Evolutionary conservation across 2,888 invertebrate species (phyloP).

Genomic region (Ctena decussata): DNA sequence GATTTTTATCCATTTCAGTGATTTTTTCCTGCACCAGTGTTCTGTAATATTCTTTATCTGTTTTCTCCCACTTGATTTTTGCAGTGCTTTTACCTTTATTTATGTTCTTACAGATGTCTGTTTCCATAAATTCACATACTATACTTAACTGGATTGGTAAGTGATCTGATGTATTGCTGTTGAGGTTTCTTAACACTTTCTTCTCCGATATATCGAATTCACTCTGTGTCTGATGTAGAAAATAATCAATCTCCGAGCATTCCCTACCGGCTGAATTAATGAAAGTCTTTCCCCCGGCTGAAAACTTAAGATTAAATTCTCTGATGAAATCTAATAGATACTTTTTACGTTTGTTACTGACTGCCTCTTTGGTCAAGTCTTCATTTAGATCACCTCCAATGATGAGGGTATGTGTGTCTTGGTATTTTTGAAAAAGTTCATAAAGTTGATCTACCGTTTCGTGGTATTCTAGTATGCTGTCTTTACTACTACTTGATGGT

Average conservation of each 20-base stretch:
- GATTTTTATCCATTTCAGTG: background rate
- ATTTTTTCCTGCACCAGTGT: background rate
- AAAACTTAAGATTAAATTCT: background rate
- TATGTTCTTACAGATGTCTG: background rate
- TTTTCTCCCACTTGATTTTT: background rate
- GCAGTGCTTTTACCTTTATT: background rate
- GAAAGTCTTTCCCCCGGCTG: constrained; percentile 2
- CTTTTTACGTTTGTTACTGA: background rate
- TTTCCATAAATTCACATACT: background rate
- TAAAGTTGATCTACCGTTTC: constrained; percentile 24
- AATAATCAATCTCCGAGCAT: constrained; percentile 26
- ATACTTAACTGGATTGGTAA: background rate
- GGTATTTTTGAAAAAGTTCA: constrained; percentile 15
- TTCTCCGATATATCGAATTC: background rate
- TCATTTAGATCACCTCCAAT: constrained; percentile 37
- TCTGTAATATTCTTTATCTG: background rate
- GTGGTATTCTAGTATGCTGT: background rate
- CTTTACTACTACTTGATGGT: constrained; percentile 18
- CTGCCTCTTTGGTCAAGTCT: background rate
- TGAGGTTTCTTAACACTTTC: background rate
- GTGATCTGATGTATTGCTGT: constrained; percentile 18
- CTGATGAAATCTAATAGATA: constrained; percentile 12
- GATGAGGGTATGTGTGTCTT: constrained; percentile 16
- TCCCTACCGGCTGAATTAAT: constrained; percentile 24
- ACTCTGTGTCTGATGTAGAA: background rate